Base-by-base conservation (phyloP, 1,140 invertebrate species). In the Cryptotermes secundus region DNA sequence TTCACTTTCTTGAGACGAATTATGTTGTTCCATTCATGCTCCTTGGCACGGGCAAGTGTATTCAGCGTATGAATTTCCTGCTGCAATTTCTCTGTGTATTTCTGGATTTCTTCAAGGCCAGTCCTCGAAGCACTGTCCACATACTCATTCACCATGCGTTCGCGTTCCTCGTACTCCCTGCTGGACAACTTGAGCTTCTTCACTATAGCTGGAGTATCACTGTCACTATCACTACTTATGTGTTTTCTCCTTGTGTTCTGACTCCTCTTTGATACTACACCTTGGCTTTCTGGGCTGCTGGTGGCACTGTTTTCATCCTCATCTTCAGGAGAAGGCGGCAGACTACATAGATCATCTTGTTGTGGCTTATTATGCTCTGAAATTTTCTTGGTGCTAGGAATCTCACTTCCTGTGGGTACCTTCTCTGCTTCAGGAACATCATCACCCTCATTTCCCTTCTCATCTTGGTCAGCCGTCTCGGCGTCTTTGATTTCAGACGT, bases 11-110 rank as follows among this genome's bases (percentile, higher is more conserved):
- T 95, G 86, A 96, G 90, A 87, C 94, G 92, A 14, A 96, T 87
- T 42, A 97, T 93, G 80, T 95, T 93, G 87, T 96, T 96, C 95
- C 95, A 96, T 89, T 97, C 95, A 85, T 94, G 92, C 90, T 96
- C 96, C 88, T 96, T 96, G 87, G 93, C 92, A 86, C 93, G 92
- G 2, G 94, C 92, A 24, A 96, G 87, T 86, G 94, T 93, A 80
- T 93, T 91, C 80, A 96, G 88, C 1, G 93, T 93, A 87, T 93
- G 90, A 85, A 94, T 93, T 87, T 95, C 93, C 34, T 85, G 82
- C 14, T 92, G 88, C 19, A 94, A 87, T 85, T 92, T 92, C 85
- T 93, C 92, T 0, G 92, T 91, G 83, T 92, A 90, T 83, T 89
- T 89, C 83, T 93, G 91, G 81, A 94, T 91, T 87, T 93, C 92